Base-by-base conservation (phyloP, 2,888 invertebrate genomes). In the Ichneumoninae sp. region DNA sequence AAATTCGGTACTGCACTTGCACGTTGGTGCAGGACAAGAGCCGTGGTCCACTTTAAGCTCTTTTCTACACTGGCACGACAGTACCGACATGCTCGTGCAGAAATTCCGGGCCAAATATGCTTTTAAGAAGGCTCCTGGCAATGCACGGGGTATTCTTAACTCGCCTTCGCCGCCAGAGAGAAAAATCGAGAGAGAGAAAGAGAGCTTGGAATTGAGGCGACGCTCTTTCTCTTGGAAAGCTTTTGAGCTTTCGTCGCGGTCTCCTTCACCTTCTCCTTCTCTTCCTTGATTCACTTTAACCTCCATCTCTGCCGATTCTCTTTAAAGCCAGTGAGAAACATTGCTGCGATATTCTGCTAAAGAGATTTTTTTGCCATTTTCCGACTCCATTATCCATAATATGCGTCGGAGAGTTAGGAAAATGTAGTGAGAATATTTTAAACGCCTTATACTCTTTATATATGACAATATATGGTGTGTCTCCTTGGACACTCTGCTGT, bases 41-140 rank as follows among this genome's bases (percentile, higher is more conserved):
- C 30, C 75, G 76, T 54, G 75, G 85, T 82, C 81, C 85, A 81
- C 54, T 60, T 40, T 71, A 54, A 76, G 75, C 77, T 65, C 70
- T 70, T 33, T 75, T 81, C 63, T 30, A 8, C 69, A 63, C 60
- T 47, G 44, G 57, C 77, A 60, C 66, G n/a, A 33, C 54, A 54
- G 60, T 74, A 84, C 86, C 78, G 69, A 83, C 77, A 68, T 76
- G 78, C 81, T 79, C 86, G 66, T 78, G 76, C 85, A 85, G 82
- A 87, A 91, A 92, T 91, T 87, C 91, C 90, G 81, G 81, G 90
- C 86, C 90, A 92, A 92, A 92, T 92, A 92, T 92, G 91, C 91
- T 90, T 90, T 91, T 90, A 91, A 90, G 89, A 91, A 89, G 85
- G 87, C 88, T 85, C 57, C 85, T 84, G 86, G 88, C 88, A 50